A percentile compares a stretch with the other conserved stretches of the same genome.
Evolutionary conservation across 2,797 vertebrate species (phyloP).

Genomic region (Enteromius trimaculatus): DNA sequence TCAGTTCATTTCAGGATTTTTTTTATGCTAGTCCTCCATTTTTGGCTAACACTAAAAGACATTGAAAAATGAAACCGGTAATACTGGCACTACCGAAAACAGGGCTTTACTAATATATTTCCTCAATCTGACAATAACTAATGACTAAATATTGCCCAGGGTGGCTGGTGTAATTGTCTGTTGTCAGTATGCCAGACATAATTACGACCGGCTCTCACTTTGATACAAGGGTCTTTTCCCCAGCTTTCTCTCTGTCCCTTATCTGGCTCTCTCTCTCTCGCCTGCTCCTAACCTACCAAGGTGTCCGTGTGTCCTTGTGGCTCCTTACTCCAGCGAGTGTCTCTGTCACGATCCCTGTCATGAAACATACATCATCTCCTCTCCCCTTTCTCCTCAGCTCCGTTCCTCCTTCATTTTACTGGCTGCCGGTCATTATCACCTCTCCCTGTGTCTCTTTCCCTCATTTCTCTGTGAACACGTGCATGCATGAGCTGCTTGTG

Average conservation of each 20-base stretch:
- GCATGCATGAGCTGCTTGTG: conserved; percentile 4
- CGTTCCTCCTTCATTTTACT: conserved; percentile 75
- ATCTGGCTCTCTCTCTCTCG: conserved; percentile 41
- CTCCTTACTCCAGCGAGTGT: conserved; percentile 72
- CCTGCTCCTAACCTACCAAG: conserved; percentile 39
- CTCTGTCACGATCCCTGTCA: conserved; percentile 80
- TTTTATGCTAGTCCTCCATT: neutral
- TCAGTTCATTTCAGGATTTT: neutral
- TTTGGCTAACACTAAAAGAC: conserved; percentile 15
- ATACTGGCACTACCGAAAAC: conserved; percentile 22
- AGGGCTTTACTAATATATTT: conserved; percentile 41
- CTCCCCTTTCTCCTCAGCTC: conserved; percentile 59
- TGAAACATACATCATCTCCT: conserved; percentile 79
- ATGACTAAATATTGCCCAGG: conserved; percentile 80
- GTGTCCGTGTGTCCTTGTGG: conserved; percentile 76
- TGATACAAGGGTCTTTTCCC: conserved; percentile 77
- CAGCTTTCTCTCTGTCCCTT: conserved; percentile 39
- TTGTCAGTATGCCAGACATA: conserved; percentile 82
- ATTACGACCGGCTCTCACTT: conserved; percentile 77
- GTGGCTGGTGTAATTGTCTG: conserved; percentile 81
- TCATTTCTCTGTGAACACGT: conserved; percentile 23
- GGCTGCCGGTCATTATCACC: conserved; percentile 77
- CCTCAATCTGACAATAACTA: conserved; percentile 73
- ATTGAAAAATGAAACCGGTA: conserved; percentile 12
- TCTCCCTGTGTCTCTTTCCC: conserved; percentile 64